These are phyloP conservation scores for Belonocnema kinseyi DNA, from an alignment of 1,140 invertebrate genomes.

Conservation along the genomic window DNA sequence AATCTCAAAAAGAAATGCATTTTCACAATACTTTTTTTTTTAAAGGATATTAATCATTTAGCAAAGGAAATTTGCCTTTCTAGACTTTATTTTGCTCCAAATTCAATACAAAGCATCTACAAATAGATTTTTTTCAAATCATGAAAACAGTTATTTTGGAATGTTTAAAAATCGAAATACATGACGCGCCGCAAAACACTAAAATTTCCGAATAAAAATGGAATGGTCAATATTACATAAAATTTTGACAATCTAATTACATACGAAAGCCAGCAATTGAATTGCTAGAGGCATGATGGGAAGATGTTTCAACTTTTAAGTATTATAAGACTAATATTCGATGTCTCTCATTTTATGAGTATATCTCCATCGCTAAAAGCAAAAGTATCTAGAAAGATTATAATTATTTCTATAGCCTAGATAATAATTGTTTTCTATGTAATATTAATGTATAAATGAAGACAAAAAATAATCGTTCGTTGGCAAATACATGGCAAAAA, in stretches of 20 bases:
- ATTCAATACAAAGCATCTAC: conserved; percentile 75
- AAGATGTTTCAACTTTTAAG: neutral
- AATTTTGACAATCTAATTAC: neutral
- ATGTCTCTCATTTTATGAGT: neutral
- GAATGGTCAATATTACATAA: neutral
- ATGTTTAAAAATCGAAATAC: conserved; percentile 67
- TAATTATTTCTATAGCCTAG: conserved; percentile 66
- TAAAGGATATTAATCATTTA: neutral
- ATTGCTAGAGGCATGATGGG: neutral
- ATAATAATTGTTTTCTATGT: conserved; percentile 70
- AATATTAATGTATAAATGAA: conserved; percentile 71
- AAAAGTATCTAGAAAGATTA: conserved; percentile 74
- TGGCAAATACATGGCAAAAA: conserved; percentile 76
- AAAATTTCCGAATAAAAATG: conserved; percentile 46
- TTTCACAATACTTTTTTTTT: neutral
- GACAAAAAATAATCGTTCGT: conserved; percentile 69
- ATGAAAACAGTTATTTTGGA: conserved; percentile 72
- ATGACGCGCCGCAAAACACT: conserved; percentile 56
- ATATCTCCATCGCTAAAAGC: conserved; percentile 52
- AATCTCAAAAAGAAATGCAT: too few species aligned
- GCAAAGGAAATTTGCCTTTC: conserved; percentile 67
- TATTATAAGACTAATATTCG: neutral
- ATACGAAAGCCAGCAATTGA: neutral
- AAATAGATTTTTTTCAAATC: conserved; percentile 62
- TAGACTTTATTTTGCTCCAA: conserved; percentile 77